Base-by-base conservation (phyloP, 2,113 vertebrate genomes). In the Seriola aureovittata region DNA sequence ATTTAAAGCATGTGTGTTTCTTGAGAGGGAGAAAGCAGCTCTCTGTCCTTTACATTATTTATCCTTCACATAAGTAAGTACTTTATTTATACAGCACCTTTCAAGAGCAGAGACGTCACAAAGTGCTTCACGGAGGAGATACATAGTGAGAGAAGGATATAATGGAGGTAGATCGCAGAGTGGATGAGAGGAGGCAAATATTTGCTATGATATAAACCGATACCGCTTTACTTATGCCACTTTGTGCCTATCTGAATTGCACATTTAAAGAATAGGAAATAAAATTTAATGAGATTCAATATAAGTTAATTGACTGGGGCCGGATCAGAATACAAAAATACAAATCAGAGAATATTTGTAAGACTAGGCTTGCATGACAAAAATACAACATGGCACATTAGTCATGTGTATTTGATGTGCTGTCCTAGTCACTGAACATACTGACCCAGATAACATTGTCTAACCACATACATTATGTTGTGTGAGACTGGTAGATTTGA, bases 1-100 rank as follows among this genome's bases (percentile, higher is more conserved):
- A 63, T 65, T 23, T 50, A 36, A 46, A 34, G 16, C 40, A 67
- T 23, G 64, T 64, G 23, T 63, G 29, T 65, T 78, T 80, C 25
- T 55, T n/a, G 23, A 57, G 63, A 71, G 73, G 21, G 36, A 16
- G 58, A 36, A 77, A 76, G 21, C 6, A 74, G 77, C 68, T 76
- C 38, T 63, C 32, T 80, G 25, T 25, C 64, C 40, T 67, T 29
- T 90, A 16, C 82, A 93, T 87, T 88, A 89, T 88, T 91, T 29
- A 88, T 76, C 63, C 23, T 46, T 55, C 46, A 58, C 42, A 17
- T 48, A 48, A 48, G 40, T 50, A 50, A 46, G 44, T 46, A 13
- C 44, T 46, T 46, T 46, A 46, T 46, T 46, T 46, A 46, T 46
- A 13, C 14, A 14, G 44, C 44, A 46, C 44, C 44, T 46, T 50